These are phyloP conservation scores for Aurelia aurita DNA, from an alignment of 30 jellyfish, hydroid and myxozoan species.

Conservation along the genomic window DNA sequence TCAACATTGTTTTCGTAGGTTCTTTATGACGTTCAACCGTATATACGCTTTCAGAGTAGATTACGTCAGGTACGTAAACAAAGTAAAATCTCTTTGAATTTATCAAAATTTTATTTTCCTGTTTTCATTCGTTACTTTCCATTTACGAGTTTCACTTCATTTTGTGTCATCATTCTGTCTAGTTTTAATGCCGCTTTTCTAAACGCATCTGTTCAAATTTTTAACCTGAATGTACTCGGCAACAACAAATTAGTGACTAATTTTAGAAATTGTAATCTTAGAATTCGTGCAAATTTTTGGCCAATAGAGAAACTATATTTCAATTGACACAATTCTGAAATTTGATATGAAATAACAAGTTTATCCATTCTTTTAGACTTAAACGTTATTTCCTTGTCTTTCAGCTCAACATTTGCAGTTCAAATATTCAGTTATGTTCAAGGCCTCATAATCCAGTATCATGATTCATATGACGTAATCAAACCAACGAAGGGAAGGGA, in stretches of 20 bases:
- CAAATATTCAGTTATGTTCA: slow-evolving; percentile 30
- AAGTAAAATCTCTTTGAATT: neutral
- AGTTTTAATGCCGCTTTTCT: no score
- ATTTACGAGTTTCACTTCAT: no score
- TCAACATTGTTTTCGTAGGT: slow-evolving; percentile 12
- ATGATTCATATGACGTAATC: slow-evolving; percentile 29
- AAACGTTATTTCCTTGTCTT: neutral
- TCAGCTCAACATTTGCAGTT: slow-evolving; percentile 54
- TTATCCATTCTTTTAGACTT: no score
- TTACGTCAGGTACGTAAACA: slow-evolving; percentile 71
- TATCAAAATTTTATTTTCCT: neutral
- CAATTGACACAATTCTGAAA: no score
- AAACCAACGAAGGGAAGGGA: slow-evolving; percentile 50
- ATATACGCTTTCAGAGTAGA: slow-evolving; percentile 75
- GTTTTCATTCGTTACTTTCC: neutral
- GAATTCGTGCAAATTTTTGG: no score
- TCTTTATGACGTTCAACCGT: slow-evolving; percentile 86
- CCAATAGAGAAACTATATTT: no score
- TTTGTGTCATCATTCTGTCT: no score
- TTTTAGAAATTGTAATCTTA: no score
- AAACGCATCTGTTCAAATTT: no score
- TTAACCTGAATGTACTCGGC: no score
- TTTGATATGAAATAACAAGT: no score
- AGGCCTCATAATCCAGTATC: slow-evolving; percentile 10
- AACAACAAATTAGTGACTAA: no score